Evolutionary conservation across 2,888 invertebrate species (phyloP).

Genomic region (Erebia palarica): DNA sequence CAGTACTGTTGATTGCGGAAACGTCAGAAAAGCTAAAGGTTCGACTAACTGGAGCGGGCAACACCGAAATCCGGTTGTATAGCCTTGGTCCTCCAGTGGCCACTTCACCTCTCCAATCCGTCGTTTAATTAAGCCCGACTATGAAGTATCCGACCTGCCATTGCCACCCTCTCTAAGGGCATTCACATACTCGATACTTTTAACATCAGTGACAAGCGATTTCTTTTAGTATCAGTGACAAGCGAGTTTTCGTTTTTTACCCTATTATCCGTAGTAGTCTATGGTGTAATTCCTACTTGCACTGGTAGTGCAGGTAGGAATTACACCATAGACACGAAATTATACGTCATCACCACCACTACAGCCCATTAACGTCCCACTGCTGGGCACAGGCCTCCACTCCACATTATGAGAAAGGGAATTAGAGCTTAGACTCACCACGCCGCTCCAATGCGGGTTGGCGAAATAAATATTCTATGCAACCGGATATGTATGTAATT

Average conservation of each 20-base stretch:
- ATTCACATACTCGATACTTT: conserved; percentile 28
- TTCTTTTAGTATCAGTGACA: background rate
- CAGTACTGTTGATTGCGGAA: conserved; percentile 60
- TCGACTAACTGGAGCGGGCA: conserved; percentile 76
- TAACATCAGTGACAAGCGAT: background rate
- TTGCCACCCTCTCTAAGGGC: conserved; percentile 52
- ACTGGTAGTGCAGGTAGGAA: no score
- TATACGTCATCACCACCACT: no score
- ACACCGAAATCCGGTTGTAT: conserved; percentile 77
- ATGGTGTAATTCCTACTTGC: no score
- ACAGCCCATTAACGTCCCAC: no score
- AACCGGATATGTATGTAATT: no score
- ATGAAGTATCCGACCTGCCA: conserved; percentile 52
- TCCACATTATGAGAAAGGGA: no score
- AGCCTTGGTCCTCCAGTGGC: conserved; percentile 77
- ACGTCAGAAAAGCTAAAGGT: conserved; percentile 67
- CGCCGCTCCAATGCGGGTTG: no score
- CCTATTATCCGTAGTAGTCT: no score
- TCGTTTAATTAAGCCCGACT: conserved; percentile 68
- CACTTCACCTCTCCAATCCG: conserved; percentile 79
- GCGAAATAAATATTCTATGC: no score
- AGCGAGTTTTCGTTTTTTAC: background rate
- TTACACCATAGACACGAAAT: no score
- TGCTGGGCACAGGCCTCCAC: no score
- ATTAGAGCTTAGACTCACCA: no score